Base-by-base conservation (phyloP, 2,888 invertebrate genomes). In the Nymphalis urticae region DNA sequence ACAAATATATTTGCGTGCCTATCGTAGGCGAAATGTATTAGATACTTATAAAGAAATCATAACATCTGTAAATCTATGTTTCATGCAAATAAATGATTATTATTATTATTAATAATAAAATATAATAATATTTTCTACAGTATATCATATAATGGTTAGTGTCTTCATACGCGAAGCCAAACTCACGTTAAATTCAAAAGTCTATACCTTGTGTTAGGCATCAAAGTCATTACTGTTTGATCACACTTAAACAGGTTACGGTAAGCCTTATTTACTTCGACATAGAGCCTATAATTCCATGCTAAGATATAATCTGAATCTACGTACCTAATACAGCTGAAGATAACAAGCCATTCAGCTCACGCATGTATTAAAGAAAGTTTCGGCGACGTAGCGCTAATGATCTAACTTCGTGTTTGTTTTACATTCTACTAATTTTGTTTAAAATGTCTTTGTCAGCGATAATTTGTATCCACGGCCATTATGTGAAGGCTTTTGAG, bases 361-460 rank as follows among this genome's bases (percentile, higher is more conserved):
- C 70, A 63, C 54, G 68, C 75, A 71, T 74, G 67, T 75, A 76
- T 75, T 74, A 66, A 76, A 71, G 71, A 72, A 83, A 84, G 77
- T 86, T 83, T 79, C 70, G 76, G 75, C 75, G 70, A 73, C 76
- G 77, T 77, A 82, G 78, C 80, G 80, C 85, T 86, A 86, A 87
- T 87, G 85, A 84, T 83, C 79, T 74, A 82, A 85, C 85, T 85
- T 85, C 83, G 82, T 83, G 85, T 82, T 80, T 76, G 76, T 77
- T 75, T 74, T 75, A 80, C 75, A 81, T 77, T 76, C 75, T 70
- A 74, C 71, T 76, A 77, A 79, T 77, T 76, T 78, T 77, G 77
- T 62, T 65, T 62, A 62, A 65, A 62, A 62, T 65, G 56, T 19
- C 62, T 65, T 65, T 69, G 58, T 62, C 64, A 50, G 58, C 42